Conservation (phyloP, 2,113 vertebrate genomes). For the Aspiorhynchus laticeps region DNA sequence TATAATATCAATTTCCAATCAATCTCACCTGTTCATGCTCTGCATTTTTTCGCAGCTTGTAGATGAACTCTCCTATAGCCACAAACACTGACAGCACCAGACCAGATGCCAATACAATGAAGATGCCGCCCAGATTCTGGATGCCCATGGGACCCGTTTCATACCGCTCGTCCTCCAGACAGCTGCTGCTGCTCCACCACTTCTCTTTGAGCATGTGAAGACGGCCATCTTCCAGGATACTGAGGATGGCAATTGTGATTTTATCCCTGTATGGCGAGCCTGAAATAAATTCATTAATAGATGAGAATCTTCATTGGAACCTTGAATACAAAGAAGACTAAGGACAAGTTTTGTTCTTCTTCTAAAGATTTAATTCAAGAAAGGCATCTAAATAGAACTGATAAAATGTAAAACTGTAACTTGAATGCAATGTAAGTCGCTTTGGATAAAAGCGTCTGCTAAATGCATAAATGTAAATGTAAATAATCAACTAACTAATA, state of each 20-base stretch:
- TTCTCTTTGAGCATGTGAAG: slow-evolving; percentile 96
- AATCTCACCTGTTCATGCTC: slow-evolving; percentile 91
- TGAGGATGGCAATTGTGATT: slow-evolving; percentile 96
- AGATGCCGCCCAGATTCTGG: slow-evolving; percentile 96
- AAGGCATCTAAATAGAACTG: background rate
- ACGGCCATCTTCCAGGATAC: slow-evolving; percentile 95
- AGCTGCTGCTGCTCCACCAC: slow-evolving; percentile 94
- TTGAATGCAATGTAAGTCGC: too few species aligned
- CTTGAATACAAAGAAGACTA: background rate
- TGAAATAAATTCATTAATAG: slow-evolving; percentile 58
- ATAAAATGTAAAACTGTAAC: too few species aligned
- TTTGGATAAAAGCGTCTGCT: too few species aligned
- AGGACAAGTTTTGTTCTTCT: background rate
- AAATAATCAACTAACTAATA: background rate
- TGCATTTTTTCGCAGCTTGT: slow-evolving; percentile 92
- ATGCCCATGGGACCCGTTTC: slow-evolving; percentile 94
- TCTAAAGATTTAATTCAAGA: background rate
- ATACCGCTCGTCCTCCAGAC: slow-evolving; percentile 89
- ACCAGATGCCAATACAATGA: slow-evolving; percentile 94
- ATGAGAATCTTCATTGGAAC: background rate
- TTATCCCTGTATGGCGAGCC: slow-evolving; percentile 97
- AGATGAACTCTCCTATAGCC: slow-evolving; percentile 95
- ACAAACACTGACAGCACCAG: slow-evolving; percentile 94
- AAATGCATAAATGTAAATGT: too few species aligned
- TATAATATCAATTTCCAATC: background rate